Evolutionary conservation across 2,888 invertebrate genomes (phyloP).

Genomic region (Plebejus anna): DNA sequence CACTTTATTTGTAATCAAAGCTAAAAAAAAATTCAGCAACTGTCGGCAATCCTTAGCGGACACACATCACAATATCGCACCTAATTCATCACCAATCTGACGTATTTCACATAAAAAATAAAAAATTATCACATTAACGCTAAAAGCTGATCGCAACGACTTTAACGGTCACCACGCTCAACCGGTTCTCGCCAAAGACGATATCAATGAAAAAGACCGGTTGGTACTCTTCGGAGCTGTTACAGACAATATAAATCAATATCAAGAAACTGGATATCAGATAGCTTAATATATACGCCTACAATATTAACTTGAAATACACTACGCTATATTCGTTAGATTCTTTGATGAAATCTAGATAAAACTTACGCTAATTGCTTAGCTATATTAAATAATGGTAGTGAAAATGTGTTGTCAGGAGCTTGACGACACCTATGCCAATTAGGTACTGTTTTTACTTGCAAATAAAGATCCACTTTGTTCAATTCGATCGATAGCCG

Average conservation of each 20-base stretch:
- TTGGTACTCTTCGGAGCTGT: conserved; percentile 30
- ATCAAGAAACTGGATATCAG: conserved; percentile 27
- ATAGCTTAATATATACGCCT: conserved; percentile 17
- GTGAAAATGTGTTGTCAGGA: not conserved
- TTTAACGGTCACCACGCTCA: conserved; percentile 58
- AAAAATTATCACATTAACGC: conserved; percentile 48
- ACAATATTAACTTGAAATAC: not conserved
- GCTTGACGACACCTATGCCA: conserved; percentile 6
- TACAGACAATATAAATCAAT: conserved; percentile 25
- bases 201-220: conserved; percentile 40
- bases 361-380: not conserved
- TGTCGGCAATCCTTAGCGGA: not conserved
- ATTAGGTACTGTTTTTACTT: conserved; percentile 4
- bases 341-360: not conserved
- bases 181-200: conserved; percentile 49
- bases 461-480: conserved; percentile 5
- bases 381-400: not conserved
- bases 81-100: conserved; percentile 1
- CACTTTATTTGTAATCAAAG: too few relatives aligned
- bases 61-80: conserved; percentile 39
- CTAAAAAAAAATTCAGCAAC: too few relatives aligned
- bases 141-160: conserved; percentile 52
- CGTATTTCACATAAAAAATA: conserved; percentile 15
- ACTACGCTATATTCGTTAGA: not conserved
- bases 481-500: not conserved